phyloP scores from a whole-genome alignment of 2,797 vertebrate species.

The Triplophysa bombifrons region DNA sequence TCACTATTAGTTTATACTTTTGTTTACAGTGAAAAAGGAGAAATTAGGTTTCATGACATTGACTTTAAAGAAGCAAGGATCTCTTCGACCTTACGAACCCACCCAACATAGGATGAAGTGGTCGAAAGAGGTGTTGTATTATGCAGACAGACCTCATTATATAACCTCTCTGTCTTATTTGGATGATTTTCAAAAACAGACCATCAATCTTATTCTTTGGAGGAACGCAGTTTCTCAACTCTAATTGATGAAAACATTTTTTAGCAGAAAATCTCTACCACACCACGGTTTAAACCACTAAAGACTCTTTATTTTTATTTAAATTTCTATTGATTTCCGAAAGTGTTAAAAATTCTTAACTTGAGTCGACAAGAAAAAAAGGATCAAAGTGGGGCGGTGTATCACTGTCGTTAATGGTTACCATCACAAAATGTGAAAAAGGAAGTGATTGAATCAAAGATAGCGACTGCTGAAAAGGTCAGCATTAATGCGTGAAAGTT shows the following conservation, averaged over 20 bases:
- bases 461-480: background rate
- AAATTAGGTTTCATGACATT: conserved; percentile 21
- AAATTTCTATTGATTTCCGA: background rate
- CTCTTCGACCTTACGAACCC: conserved; percentile 6
- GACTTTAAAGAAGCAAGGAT: conserved; percentile 20
- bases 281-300: too few relatives aligned
- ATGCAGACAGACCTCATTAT: conserved; percentile 25
- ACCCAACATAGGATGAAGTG: conserved; percentile 38
- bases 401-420: background rate
- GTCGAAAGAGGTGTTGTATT: conserved; percentile 54
- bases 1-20: background rate
- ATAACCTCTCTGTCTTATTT: background rate
- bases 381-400: background rate
- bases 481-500: background rate
- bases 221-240: background rate
- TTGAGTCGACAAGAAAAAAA: background rate
- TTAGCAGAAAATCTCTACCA: too few relatives aligned
- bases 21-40: conserved; percentile 42
- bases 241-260: background rate
- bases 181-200: background rate
- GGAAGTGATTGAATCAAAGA: background rate
- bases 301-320: background rate
- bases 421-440: background rate
- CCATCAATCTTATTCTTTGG: background rate
- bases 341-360: background rate